Evolutionary conservation across 2,888 invertebrate genomes (phyloP).

Genomic region (Amphipoea oculea): DNA sequence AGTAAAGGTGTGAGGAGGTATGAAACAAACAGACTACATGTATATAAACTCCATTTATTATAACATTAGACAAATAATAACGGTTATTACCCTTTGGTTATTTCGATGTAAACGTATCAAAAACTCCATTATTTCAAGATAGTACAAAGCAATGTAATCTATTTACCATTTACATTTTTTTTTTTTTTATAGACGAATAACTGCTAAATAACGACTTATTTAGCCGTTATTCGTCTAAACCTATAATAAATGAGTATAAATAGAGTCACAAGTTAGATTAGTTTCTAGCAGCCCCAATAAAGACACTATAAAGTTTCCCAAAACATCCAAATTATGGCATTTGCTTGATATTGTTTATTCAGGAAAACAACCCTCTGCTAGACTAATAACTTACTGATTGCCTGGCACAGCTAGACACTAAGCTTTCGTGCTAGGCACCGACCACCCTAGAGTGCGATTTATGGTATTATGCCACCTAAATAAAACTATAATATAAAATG

Average conservation of each 20-base stretch:
- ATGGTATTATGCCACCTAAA: not conserved
- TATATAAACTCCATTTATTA: too few species aligned
- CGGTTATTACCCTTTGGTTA: too few species aligned
- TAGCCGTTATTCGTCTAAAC: not conserved
- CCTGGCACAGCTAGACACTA: conserved; percentile 46
- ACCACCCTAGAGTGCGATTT: not conserved
- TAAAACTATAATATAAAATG: not conserved
- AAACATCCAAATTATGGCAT: not conserved
- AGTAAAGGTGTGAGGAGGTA: too few species aligned
- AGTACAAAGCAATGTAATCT: not conserved
- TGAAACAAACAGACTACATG: too few species aligned
- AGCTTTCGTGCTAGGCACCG: conserved; percentile 16
- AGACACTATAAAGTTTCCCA: not conserved
- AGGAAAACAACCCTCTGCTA: not conserved
- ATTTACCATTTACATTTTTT: not conserved
- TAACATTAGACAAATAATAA: too few species aligned
- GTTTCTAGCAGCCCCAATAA: not conserved
- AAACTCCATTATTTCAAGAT: not conserved
- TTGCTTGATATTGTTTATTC: not conserved
- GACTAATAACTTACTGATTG: conserved; percentile 1
- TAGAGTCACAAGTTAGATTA: not conserved
- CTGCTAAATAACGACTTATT: too few species aligned
- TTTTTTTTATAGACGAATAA: too few species aligned
- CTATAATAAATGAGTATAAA: not conserved
- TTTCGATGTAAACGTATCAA: not conserved